Conservation (phyloP, 2,888 invertebrate genomes). For the Lasioglossum pauxillum region DNA sequence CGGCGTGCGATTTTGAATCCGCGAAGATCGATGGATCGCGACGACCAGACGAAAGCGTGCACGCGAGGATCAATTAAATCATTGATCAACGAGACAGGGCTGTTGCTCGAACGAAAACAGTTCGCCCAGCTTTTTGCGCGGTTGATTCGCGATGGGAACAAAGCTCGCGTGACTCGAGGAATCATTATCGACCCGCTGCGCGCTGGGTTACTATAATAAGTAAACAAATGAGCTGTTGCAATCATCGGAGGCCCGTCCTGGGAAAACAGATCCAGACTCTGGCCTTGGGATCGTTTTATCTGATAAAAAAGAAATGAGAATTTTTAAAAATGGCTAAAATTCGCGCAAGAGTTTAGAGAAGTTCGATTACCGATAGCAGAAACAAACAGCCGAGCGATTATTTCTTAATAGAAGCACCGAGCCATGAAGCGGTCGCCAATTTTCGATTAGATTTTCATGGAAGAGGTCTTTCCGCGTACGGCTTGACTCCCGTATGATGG, state of each 20-base stretch:
- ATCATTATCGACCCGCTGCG: conserved; percentile 50
- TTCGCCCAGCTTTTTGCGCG: conserved; percentile 27
- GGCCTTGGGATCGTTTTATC: not conserved
- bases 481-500: conserved; percentile 65
- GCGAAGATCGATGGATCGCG: conserved; percentile 68
- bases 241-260: conserved; percentile 14
- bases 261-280: not conserved
- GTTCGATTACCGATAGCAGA: not conserved
- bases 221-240: conserved; percentile 51
- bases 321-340: not conserved
- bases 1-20: conserved; percentile 68
- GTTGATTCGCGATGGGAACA: conserved; percentile 22
- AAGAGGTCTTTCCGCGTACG: conserved; percentile 49
- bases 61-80: conserved; percentile 55
- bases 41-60: conserved; percentile 13
- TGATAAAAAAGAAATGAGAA: too few relatives aligned
- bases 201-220: conserved; percentile 49
- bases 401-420: conserved; percentile 20
- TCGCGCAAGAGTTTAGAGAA: not conserved
- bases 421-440: conserved; percentile 64
- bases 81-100: conserved; percentile 57
- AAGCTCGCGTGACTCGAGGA: conserved; percentile 36
- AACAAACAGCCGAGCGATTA: conserved; percentile 27
- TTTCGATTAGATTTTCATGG: conserved; percentile 68
- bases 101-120: conserved; percentile 62